A percentile compares a stretch with the other conserved stretches of the same genome.
Conservation (phyloP, 2,888 invertebrate genomes). For the Ethmia dodecea region DNA sequence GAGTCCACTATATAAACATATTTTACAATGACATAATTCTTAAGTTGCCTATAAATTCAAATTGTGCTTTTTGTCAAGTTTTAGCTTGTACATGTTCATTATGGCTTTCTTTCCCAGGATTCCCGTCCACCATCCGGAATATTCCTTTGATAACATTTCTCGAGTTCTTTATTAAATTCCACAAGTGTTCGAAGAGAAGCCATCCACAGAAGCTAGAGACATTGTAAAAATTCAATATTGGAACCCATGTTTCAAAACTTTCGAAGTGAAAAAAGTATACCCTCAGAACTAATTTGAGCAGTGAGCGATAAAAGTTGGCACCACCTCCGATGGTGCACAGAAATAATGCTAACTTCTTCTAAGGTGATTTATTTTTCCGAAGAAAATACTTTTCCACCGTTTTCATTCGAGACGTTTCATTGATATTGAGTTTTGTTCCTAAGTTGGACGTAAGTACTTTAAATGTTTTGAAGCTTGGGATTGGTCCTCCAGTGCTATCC, state of each 20-base stretch:
- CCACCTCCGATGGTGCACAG: slow-evolving; percentile 52
- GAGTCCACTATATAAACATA: no score
- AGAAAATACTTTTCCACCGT: slow-evolving; percentile 56
- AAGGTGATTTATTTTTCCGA: slow-evolving; percentile 67
- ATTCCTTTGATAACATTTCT: no score
- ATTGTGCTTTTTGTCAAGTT: no score
- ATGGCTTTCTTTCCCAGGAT: no score
- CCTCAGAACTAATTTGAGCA: slow-evolving; percentile 60
- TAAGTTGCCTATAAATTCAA: no score
- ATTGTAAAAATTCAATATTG: slow-evolving; percentile 69
- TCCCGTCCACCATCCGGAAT: no score
- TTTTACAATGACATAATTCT: no score
- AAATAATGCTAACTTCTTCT: slow-evolving; percentile 55
- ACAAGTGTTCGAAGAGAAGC: slow-evolving; percentile 28
- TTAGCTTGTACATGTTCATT: no score
- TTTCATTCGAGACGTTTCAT: slow-evolving; percentile 55
- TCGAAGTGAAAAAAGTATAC: slow-evolving; percentile 38
- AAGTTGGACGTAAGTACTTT: slow-evolving; percentile 55
- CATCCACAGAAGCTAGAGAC: slow-evolving; percentile 33
- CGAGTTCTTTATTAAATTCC: slow-evolving; percentile 44
- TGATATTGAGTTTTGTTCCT: slow-evolving; percentile 68
- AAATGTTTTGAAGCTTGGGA: slow-evolving; percentile 49
- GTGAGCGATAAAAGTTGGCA: slow-evolving; percentile 58
- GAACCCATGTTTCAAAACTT: slow-evolving; percentile 69
- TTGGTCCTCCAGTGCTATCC: slow-evolving; percentile 43